Evolutionary conservation across 2,888 invertebrate species (phyloP), one percentile per base, ranked within the genome.

Genomic region (Dexiosoma caninum): DNA sequence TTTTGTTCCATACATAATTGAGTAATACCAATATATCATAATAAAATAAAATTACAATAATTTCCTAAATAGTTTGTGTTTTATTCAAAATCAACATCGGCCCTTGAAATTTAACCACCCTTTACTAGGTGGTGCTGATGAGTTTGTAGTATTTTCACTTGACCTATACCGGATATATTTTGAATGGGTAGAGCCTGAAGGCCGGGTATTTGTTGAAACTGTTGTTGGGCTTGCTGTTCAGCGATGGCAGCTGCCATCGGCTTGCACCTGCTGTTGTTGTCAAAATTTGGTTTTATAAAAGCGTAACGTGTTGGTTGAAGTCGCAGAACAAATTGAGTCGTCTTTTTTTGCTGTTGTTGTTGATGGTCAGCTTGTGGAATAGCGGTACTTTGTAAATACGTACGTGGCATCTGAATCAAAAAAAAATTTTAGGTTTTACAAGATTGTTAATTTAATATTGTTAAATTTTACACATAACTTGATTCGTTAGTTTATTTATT

Each of bases 241-340:
- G 69, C 35, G 0, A 78, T 12, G 8, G 80, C 5, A 0, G 82
- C 32, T 7, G 78, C n/a, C 16, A 75, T 44, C 76, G 60, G 42
- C 66, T 80, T 37, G 81, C n/a, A 16, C 86, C 42, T 88, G 87
- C 79, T 90, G 84, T 82, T 89, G 89, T 64, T 92, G 92, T n/a
- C 84, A 93, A 87, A 66, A 92, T 92, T 14, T 93, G 92, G 1
- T 94, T 93, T 9, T 96, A 96, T 87, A 97, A 96, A 66, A 97
- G 94, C 4, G 96, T 96, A 84, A 96, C 92, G 87, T 96, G 96
- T 87, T 96, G 96, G 0, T n/a, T n/a, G n/a, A n/a, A n/a, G n/a
- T n/a, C 94, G 95, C 85, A 93, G 93, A 1, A 94, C 93, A 78
- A n/a, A n/a, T n/a, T n/a, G n/a, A n/a, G n/a, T n/a, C n/a, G n/a